Evolutionary conservation across 2,797 vertebrate genomes (phyloP).

Genomic region (Pachyuromys duprasi): DNA sequence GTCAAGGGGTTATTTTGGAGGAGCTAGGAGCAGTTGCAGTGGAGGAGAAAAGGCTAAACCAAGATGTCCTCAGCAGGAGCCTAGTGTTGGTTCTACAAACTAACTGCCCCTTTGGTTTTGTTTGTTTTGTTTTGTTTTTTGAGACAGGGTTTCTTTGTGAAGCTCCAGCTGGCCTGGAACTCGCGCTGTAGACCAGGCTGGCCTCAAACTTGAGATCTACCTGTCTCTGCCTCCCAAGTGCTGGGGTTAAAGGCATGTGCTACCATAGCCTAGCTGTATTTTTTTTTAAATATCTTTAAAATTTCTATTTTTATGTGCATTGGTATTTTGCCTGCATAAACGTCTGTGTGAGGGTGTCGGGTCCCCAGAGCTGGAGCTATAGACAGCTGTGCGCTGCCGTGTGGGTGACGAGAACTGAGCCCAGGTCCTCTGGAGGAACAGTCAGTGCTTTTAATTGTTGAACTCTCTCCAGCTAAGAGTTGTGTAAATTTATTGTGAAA

Average conservation of each 20-base stretch:
- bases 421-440: neutral
- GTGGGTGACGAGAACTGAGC: neutral
- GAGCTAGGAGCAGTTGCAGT: neutral
- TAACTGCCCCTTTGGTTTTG: neutral
- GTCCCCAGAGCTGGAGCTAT: neutral
- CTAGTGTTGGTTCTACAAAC: neutral
- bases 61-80: neutral
- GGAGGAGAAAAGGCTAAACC: neutral
- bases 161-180: neutral
- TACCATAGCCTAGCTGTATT: neutral
- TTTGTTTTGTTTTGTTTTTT: neutral
- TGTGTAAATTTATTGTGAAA: neutral
- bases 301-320: neutral
- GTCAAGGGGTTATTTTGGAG: neutral
- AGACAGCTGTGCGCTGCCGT: neutral
- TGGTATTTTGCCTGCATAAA: neutral
- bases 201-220: neutral
- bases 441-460: neutral
- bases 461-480: neutral
- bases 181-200: neutral
- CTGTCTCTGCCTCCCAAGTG: neutral
- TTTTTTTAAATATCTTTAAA: neutral
- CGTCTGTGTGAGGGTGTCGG: neutral
- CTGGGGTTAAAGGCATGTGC: neutral
- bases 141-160: neutral